A percentile compares a stretch with the other conserved stretches of the same genome.
phyloP scores from a whole-genome alignment of 2,888 invertebrate species.

The Dione juno region DNA sequence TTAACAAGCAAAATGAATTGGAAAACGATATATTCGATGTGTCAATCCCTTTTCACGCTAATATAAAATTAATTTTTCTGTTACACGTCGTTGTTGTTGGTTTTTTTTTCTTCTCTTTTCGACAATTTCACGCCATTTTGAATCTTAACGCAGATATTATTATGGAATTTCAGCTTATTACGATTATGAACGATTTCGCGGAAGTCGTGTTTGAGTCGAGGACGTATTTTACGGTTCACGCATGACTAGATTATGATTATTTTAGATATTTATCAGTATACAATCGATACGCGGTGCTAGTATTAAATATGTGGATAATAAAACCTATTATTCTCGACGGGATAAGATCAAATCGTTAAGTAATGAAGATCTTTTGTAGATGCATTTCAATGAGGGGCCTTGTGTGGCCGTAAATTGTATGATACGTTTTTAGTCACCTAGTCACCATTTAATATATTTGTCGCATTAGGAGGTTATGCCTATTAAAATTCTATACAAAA shows the following conservation, averaged over 20 bases:
- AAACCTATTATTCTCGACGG: constrained; percentile 5
- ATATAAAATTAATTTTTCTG: constrained; percentile 79
- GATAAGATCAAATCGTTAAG: constrained; percentile 15
- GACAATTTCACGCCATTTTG: constrained; percentile 54
- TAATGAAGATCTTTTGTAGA: constrained; percentile 47
- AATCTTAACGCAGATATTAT: constrained; percentile 49
- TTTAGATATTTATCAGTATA: constrained; percentile 57
- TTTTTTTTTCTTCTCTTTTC: neutral
- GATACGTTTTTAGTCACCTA: neutral
- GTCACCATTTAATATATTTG: neutral
- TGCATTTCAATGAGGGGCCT: constrained; percentile 54
- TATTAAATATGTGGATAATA: constrained; percentile 15
- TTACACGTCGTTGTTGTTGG: neutral
- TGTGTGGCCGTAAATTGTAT: constrained; percentile 58
- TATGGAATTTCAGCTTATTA: constrained; percentile 14
- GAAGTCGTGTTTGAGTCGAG: constrained; percentile 56
- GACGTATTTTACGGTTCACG: constrained; percentile 61
- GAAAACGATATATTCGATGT: constrained; percentile 77
- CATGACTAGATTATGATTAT: constrained; percentile 65
- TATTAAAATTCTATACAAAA: too few relatives aligned
- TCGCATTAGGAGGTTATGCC: neutral
- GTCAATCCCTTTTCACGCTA: constrained; percentile 80
- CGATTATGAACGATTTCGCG: constrained; percentile 50
- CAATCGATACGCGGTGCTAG: constrained; percentile 32
- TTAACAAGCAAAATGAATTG: constrained; percentile 63